phyloP scores from a whole-genome alignment of 2,888 invertebrate species.

The Zootermopsis nevadensis region DNA sequence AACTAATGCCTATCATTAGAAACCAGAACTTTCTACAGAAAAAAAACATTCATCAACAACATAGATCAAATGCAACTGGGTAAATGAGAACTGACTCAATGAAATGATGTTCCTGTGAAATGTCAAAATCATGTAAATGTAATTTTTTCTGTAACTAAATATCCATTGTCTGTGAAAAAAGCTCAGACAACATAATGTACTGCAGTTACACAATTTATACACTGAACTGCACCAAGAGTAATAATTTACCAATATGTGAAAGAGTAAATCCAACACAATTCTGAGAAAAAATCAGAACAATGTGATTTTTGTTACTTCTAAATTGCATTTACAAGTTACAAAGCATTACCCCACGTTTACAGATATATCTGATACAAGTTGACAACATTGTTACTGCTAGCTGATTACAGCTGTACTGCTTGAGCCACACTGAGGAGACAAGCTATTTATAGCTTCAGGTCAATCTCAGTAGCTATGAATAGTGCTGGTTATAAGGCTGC shows the following conservation, averaged over 20 bases:
- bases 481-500: neutral
- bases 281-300: neutral
- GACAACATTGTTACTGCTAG: neutral
- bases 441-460: neutral
- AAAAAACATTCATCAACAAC: too few species aligned
- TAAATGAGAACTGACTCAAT: too few species aligned
- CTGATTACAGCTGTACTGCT: neutral
- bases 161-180: neutral
- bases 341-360: neutral
- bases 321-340: neutral
- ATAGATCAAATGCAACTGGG: too few species aligned
- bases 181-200: neutral
- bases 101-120: too few species aligned
- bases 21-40: too few species aligned
- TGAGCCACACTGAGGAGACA: neutral
- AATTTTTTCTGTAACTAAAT: too few species aligned
- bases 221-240: neutral
- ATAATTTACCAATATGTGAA: neutral
- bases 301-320: neutral
- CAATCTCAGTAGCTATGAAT: neutral
- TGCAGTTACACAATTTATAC: neutral
- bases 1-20: too few species aligned
- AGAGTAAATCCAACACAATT: neutral
- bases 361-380: neutral
- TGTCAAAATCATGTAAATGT: too few species aligned